Conservation (phyloP, 2,797 vertebrate species). For the Sebastes diaconus region DNA sequence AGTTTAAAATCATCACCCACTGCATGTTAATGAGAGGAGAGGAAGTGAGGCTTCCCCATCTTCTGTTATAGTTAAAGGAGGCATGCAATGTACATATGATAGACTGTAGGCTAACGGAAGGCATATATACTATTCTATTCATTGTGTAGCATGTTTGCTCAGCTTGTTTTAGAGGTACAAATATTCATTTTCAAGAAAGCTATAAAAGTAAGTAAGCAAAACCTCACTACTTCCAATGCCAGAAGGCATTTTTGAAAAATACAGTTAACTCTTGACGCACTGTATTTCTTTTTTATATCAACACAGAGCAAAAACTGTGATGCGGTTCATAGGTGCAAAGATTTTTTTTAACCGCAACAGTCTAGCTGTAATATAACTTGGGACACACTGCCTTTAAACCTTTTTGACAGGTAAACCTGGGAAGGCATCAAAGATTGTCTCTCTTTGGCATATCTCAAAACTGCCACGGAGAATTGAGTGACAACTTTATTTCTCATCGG, state of each 20-base stretch:
- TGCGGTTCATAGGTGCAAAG: slow-evolving; percentile 60
- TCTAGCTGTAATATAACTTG: slow-evolving; percentile 56
- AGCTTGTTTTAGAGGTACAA: slow-evolving; percentile 30
- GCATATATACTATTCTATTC: slow-evolving; percentile 9
- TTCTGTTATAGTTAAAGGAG: slow-evolving; percentile 38
- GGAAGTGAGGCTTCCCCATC: slow-evolving; percentile 4
- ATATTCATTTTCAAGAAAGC: slow-evolving; percentile 47
- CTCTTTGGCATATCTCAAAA: slow-evolving; percentile 75
- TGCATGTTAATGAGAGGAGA: slow-evolving; percentile 55
- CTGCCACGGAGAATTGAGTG: slow-evolving; percentile 80
- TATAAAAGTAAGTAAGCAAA: slow-evolving; percentile 33
- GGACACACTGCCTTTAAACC: slow-evolving; percentile 66
- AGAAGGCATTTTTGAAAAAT: slow-evolving; percentile 33
- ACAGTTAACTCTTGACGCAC: slow-evolving; percentile 51
- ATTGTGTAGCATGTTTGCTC: slow-evolving; percentile 15
- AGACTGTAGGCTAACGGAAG: slow-evolving; percentile 16
- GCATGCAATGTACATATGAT: slow-evolving; percentile 50
- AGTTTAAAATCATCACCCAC: slow-evolving; percentile 47
- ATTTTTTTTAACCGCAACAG: slow-evolving; percentile 49
- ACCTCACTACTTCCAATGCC: slow-evolving; percentile 16
- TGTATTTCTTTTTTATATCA: slow-evolving; percentile 41
- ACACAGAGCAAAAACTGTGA: slow-evolving; percentile 24
- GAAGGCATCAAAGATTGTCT: slow-evolving; percentile 77
- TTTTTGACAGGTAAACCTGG: slow-evolving; percentile 73
- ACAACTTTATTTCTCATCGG: slow-evolving; percentile 83